Evolutionary conservation across 2,888 invertebrate species (phyloP).

Genomic region (Onthophagus sagittarius): DNA sequence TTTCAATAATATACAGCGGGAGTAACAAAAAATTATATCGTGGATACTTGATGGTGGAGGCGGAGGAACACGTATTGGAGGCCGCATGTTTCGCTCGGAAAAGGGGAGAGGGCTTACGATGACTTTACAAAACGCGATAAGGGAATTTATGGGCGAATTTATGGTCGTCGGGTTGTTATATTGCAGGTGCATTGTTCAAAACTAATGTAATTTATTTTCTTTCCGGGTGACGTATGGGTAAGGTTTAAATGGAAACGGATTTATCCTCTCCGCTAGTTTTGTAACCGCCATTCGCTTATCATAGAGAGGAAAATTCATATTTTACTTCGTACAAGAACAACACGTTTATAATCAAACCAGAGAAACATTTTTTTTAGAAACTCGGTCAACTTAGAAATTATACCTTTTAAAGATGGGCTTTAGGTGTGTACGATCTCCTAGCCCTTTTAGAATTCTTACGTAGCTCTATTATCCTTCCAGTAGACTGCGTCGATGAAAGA

Average conservation of each 20-base stretch:
- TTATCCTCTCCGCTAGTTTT: not conserved
- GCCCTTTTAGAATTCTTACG: not conserved
- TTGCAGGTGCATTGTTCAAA: constrained; percentile 11
- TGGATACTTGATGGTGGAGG: not conserved
- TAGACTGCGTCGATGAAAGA: not conserved
- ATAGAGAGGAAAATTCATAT: not conserved
- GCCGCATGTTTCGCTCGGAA: not conserved
- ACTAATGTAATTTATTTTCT: constrained; percentile 9
- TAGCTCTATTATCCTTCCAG: not conserved
- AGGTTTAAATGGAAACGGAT: constrained; percentile 2
- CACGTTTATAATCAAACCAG: too few species aligned
- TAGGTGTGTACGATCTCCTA: not conserved
- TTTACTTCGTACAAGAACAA: too few species aligned
- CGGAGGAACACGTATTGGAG: not conserved
- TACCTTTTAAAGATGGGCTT: too few species aligned
- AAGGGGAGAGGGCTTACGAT: not conserved
- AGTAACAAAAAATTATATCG: not conserved
- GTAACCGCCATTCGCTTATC: not conserved
- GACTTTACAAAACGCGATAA: not conserved
- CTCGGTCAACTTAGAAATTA: not conserved
- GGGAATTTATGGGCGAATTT: not conserved
- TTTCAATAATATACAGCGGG: not conserved
- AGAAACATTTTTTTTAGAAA: not conserved
- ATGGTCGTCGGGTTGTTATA: not conserved
- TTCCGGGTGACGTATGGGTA: not conserved